phyloP scores from a whole-genome alignment of 2,888 invertebrate species.

The Napeogenes sylphis region DNA sequence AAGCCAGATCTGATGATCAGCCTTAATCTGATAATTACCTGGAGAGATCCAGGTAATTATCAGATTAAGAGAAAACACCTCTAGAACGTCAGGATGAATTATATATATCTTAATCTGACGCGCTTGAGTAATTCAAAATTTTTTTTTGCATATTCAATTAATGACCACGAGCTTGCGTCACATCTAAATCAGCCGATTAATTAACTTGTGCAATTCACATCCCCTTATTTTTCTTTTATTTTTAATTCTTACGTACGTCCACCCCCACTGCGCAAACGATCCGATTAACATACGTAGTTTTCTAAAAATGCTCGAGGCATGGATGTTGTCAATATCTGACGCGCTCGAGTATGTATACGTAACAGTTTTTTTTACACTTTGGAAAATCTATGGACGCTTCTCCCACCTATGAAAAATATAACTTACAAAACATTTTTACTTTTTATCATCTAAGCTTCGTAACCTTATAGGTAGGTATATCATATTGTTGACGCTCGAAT shows the following conservation, averaged over 20 bases:
- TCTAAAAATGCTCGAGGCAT: background rate
- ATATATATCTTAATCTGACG: too few relatives aligned
- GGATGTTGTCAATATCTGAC: background rate
- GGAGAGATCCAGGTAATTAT: too few relatives aligned
- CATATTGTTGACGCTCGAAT: slow-evolving; percentile 23
- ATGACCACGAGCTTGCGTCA: too few relatives aligned
- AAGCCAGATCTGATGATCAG: too few relatives aligned
- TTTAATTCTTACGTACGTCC: background rate
- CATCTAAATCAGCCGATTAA: background rate
- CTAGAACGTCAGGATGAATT: too few relatives aligned
- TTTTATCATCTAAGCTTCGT: slow-evolving; percentile 27
- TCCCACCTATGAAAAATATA: background rate
- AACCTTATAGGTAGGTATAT: slow-evolving; percentile 26
- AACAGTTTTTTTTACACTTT: background rate
- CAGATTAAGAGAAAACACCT: too few relatives aligned
- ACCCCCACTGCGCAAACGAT: background rate
- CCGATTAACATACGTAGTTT: background rate
- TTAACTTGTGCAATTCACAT: background rate
- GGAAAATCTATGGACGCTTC: background rate
- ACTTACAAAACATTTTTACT: slow-evolving; percentile 16
- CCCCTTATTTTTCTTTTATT: background rate
- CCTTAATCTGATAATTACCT: too few relatives aligned
- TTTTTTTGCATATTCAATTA: too few relatives aligned
- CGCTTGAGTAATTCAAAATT: too few relatives aligned
- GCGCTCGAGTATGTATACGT: background rate